Conservation (phyloP, 2,797 vertebrate genomes). For the Cheirogaleus major region DNA sequence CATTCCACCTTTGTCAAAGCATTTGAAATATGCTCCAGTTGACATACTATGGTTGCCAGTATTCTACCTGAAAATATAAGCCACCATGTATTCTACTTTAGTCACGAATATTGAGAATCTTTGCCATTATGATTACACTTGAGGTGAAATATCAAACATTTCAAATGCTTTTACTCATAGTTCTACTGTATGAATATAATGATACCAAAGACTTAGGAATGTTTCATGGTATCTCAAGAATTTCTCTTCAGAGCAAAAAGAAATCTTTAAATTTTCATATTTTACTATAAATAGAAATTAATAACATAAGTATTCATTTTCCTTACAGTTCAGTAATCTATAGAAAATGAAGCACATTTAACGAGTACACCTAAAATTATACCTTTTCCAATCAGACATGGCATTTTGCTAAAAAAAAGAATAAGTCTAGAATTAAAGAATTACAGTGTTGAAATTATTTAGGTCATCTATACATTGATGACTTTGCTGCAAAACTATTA, state of each 20-base stretch:
- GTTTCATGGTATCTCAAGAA: constrained; percentile 13
- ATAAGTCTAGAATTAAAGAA: not conserved
- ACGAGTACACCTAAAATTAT: constrained; percentile 34
- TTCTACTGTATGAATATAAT: not conserved
- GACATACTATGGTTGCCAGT: not conserved
- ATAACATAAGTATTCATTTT: constrained; percentile 57
- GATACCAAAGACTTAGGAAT: constrained; percentile 5
- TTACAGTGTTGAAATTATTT: not conserved
- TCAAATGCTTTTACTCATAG: not conserved
- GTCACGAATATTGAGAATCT: not conserved
- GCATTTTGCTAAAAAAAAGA: not conserved
- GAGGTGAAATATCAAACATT: constrained; percentile 32
- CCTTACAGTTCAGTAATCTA: constrained; percentile 62
- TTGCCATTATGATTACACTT: not conserved
- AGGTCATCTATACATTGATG: constrained; percentile 79
- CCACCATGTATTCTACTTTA: not conserved
- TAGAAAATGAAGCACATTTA: constrained; percentile 60
- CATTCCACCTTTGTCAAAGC: constrained; percentile 48
- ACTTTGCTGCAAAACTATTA: constrained; percentile 76
- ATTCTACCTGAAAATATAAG: constrained; percentile 29
- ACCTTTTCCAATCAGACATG: constrained; percentile 39
- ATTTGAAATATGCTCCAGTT: not conserved
- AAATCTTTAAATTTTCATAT: not conserved
- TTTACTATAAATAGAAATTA: constrained; percentile 19
- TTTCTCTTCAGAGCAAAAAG: constrained; percentile 39